phyloP scores from a whole-genome alignment of 2,797 vertebrate species.

The Dermochelys coriacea region DNA sequence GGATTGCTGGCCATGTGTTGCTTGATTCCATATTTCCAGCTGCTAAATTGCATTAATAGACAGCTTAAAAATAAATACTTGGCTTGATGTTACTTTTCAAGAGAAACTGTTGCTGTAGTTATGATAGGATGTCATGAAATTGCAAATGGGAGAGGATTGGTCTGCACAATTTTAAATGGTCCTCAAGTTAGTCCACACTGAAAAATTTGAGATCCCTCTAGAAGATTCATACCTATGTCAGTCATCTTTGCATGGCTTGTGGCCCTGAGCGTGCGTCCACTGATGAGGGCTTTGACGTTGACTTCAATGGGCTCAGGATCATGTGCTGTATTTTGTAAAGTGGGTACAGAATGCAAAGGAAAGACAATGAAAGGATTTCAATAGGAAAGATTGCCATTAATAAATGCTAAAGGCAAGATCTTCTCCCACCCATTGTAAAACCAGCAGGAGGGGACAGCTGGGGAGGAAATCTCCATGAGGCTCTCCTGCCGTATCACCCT shows the following conservation, averaged over 20 bases:
- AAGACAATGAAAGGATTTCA: not conserved
- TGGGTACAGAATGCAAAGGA: not conserved
- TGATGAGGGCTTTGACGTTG: not conserved
- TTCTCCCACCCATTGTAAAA: not conserved
- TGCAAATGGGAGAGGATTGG: not conserved
- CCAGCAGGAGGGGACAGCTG: not conserved
- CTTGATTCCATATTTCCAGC: not conserved
- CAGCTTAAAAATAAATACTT: not conserved
- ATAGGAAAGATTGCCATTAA: not conserved
- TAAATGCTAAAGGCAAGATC: not conserved
- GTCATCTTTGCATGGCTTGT: too few relatives aligned
- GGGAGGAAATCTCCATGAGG: not conserved
- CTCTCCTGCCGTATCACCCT: not conserved
- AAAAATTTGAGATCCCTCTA: too few relatives aligned
- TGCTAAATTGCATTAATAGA: not conserved
- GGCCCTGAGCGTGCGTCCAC: not conserved
- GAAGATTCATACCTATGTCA: not conserved
- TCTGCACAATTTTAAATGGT: too few relatives aligned
- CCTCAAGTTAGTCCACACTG: too few relatives aligned
- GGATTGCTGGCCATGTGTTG: conserved; percentile 17
- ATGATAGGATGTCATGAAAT: not conserved
- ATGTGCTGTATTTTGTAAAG: not conserved
- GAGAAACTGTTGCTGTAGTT: not conserved
- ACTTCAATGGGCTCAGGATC: rapidly evolving
- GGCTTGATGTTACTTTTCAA: not conserved